phyloP scores from a whole-genome alignment of 1,140 invertebrate genomes.

The Bombus huntii region DNA sequence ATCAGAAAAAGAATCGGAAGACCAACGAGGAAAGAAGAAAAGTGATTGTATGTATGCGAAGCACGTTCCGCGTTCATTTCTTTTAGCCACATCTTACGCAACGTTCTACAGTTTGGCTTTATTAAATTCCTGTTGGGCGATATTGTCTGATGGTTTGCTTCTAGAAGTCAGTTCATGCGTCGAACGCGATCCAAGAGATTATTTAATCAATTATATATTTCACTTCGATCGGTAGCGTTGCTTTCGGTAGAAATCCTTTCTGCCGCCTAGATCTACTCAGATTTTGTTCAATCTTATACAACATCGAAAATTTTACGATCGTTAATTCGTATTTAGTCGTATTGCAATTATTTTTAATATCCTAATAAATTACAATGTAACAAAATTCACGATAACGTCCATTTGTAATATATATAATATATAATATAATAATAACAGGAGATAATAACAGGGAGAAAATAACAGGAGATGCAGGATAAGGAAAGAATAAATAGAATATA shows the following conservation, averaged over 20 bases:
- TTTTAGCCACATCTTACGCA: conserved; percentile 58
- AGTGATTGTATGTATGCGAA: conserved; percentile 52
- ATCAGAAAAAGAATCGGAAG: background rate
- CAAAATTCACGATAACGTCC: background rate
- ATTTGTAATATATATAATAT: background rate
- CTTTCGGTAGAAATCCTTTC: background rate
- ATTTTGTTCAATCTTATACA: too few relatives aligned
- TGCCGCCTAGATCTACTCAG: too few relatives aligned
- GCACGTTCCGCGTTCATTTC: conserved; percentile 64
- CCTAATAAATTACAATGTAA: background rate
- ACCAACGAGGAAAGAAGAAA: background rate
- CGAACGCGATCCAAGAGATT: conserved; percentile 3
- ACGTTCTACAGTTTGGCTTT: conserved; percentile 48
- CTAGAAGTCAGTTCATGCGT: background rate
- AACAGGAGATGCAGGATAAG: background rate
- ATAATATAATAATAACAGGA: too few relatives aligned
- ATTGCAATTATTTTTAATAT: background rate
- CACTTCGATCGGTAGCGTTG: background rate
- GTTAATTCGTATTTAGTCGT: background rate
- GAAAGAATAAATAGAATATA: background rate
- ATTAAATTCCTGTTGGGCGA: conserved; percentile 65
- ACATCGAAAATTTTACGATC: too few relatives aligned
- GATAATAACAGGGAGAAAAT: background rate
- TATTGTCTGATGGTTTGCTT: conserved; percentile 52
- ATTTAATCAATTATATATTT: background rate